Evolutionary conservation across 2,113 vertebrate genomes (phyloP), one percentile per base, ranked within the genome.

Genomic region (Ailuropoda melanoleuca): DNA sequence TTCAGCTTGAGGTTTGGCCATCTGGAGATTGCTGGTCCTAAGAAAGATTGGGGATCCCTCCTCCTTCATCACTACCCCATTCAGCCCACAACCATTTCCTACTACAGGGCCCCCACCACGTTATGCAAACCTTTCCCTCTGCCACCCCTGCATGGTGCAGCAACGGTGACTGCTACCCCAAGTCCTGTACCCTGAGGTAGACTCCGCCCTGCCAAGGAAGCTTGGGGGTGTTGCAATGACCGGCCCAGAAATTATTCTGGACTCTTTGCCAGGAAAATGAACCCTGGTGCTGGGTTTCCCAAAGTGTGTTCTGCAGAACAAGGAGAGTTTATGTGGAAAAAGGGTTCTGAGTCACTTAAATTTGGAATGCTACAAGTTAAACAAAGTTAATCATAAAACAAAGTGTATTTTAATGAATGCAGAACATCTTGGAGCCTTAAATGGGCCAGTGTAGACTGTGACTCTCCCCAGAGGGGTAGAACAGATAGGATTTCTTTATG

Each of bases 381-480:
- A 23, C 62, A 31, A 64, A 84, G 39, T 93, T 83, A 62, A 60
- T 60, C 68, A 50, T 64, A 56, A 74, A 34, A 31, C 39, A 39
- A 26, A 39, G 34, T 43, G 1, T 56, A 19, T 72, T 93, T 78
- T 84, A 48, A 78, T 58, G 31, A 26, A 48, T 9, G 5, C 80
- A 29, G 66, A 50, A 68, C 19, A 56, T 31, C 37, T 43, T 29
- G 8, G 29, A 66, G 31, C 39, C 43, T 74, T 14, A 21, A 58
- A 46, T 24, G 50, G 31, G 60, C 50, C 56, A 34, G 12, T 3
- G 55, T 34, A 39, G 37, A 58, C 5, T 26, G 75, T 34, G 83
- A 66, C 39, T 75, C 55, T 75, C 24, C 17, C 62, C 15, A 1
- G 4, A 4, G 0, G 4, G 13, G 12, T 21, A 31, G 26, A 24